Percentiles rank a stretch among this genome's conserved stretches.
Evolutionary conservation across 1,140 invertebrate genomes (phyloP).

Genomic region (Cyrtorhinus lividipennis): DNA sequence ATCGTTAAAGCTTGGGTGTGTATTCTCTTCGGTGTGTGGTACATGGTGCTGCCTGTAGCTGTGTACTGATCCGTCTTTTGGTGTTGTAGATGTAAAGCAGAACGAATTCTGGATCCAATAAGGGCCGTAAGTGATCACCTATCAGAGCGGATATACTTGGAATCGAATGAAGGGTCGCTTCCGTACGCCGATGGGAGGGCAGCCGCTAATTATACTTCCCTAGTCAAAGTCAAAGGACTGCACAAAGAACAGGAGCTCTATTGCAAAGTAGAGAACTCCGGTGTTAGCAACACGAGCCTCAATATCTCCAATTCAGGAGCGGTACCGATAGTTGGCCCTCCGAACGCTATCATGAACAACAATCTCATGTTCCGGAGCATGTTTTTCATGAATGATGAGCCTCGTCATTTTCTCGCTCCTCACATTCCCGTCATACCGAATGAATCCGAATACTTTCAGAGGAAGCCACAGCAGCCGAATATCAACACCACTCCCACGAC

Average conservation of each 20-base stretch:
- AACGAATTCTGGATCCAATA: constrained; percentile 23
- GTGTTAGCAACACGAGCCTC: neutral
- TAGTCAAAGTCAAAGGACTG: neutral
- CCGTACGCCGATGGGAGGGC: neutral
- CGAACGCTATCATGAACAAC: constrained; percentile 23
- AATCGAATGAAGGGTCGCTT: constrained; percentile 17
- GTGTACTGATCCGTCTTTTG: no score
- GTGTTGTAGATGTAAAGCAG: constrained; percentile 24
- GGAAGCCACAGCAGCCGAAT: constrained; percentile 11
- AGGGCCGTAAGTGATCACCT: constrained; percentile 24
- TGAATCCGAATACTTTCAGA: constrained; percentile 26
- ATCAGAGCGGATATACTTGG: constrained; percentile 23
- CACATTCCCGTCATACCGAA: constrained; percentile 23
- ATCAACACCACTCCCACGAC: neutral
- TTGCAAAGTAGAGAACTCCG: neutral
- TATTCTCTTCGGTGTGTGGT: no score
- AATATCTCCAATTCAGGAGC: no score
- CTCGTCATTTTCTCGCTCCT: constrained; percentile 27
- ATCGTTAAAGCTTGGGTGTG: no score
- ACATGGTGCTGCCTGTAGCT: no score
- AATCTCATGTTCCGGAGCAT: constrained; percentile 28
- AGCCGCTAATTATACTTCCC: neutral
- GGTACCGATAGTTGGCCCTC: no score
- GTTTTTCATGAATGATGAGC: constrained; percentile 29
- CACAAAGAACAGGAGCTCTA: constrained; percentile 14